These are phyloP conservation scores for Apamea anceps DNA, from an alignment of 2,888 invertebrate species.

Conservation along the genomic window DNA sequence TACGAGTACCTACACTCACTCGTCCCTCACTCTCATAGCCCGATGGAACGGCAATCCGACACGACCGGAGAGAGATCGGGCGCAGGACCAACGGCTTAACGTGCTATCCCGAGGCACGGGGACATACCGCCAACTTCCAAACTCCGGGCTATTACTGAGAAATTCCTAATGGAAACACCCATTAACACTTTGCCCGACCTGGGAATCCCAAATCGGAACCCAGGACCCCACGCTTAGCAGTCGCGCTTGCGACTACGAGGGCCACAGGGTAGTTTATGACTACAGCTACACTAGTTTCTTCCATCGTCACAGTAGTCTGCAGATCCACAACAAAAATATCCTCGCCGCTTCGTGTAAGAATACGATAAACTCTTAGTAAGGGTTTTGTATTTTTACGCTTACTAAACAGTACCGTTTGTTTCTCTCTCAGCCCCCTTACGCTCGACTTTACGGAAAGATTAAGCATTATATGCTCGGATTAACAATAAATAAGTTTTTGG, in stretches of 20 bases:
- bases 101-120: not conserved
- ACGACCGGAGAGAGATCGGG: no score
- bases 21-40: no score
- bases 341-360: not conserved
- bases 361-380: slow-evolving; percentile 36
- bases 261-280: no score
- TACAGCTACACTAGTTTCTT: not conserved
- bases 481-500: slow-evolving; percentile 62
- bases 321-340: not conserved
- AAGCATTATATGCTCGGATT: slow-evolving; percentile 59
- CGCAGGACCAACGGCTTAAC: no score
- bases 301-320: not conserved
- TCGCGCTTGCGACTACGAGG: not conserved
- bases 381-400: slow-evolving; percentile 59
- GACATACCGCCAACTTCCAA: not conserved
- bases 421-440: slow-evolving; percentile 61
- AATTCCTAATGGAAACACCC: not conserved
- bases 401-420: slow-evolving; percentile 60
- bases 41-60: no score
- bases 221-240: no score
- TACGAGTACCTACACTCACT: no score
- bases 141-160: not conserved
- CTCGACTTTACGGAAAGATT: slow-evolving; percentile 63
- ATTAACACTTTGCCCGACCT: not conserved
- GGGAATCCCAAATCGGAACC: no score